Conservation (phyloP, 1,140 invertebrate species). For the Leptestheria dahalacensis region DNA sequence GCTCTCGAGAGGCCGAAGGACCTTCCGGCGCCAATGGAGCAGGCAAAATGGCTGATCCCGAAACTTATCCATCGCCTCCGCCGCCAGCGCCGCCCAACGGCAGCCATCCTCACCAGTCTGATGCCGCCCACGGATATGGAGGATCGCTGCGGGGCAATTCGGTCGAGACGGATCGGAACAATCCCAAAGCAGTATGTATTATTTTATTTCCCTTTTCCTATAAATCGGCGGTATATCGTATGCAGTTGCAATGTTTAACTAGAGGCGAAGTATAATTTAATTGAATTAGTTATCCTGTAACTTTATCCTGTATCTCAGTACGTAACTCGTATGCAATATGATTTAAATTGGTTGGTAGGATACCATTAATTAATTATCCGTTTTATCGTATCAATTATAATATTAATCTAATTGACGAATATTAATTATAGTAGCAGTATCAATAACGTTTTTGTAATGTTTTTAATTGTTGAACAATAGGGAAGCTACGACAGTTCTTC, state of each 20-base stretch:
- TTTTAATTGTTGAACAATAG: conserved; percentile 24
- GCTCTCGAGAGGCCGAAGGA: conserved; percentile 11
- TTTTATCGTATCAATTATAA: too few relatives aligned
- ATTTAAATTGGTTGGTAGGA: too few relatives aligned
- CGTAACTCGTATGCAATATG: too few relatives aligned
- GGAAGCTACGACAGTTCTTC: conserved; percentile 65
- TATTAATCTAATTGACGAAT: too few relatives aligned
- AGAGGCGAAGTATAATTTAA: background rate
- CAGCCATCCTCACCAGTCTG: background rate
- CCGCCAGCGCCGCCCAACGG: conserved; percentile 1
- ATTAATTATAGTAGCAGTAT: background rate
- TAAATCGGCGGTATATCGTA: too few relatives aligned
- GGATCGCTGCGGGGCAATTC: conserved; percentile 5
- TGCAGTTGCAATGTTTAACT: background rate
- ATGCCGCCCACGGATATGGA: background rate
- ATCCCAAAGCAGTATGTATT: conserved; percentile 6
- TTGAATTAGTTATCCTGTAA: background rate
- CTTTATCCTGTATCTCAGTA: too few relatives aligned
- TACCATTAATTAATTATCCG: too few relatives aligned
- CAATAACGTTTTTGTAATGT: conserved; percentile 1
- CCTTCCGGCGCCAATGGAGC: conserved; percentile 3
- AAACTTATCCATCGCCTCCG: conserved; percentile 3
- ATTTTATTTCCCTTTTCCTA: too few relatives aligned
- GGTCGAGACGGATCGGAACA: background rate
- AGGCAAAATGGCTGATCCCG: background rate